A percentile compares a stretch with the other conserved stretches of the same genome.
These are phyloP conservation scores for Podargus strigoides DNA, from an alignment of 2,797 vertebrate genomes.

Conservation along the genomic window DNA sequence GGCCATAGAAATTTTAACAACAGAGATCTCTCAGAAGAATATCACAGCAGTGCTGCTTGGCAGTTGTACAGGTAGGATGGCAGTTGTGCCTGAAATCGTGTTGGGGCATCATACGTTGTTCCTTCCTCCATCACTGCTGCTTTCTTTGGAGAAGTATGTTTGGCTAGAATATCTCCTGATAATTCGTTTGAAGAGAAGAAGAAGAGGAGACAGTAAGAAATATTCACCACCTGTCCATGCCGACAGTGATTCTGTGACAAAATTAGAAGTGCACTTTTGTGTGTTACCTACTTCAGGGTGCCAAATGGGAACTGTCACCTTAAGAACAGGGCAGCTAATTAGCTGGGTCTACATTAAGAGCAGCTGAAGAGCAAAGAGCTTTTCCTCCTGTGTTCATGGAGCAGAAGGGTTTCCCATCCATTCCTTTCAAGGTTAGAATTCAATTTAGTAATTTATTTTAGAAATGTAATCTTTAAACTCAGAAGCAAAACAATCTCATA, in stretches of 20 bases:
- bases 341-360: neutral
- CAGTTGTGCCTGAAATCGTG: neutral
- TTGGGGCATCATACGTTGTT: neutral
- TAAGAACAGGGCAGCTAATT: neutral
- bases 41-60: neutral
- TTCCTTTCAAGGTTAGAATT: neutral
- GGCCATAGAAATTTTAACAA: neutral
- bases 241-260: neutral
- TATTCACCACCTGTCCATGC: neutral
- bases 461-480: neutral
- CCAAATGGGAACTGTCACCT: neutral
- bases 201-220: neutral
- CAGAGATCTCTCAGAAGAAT: neutral
- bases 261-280: neutral
- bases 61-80: neutral
- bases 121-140: neutral
- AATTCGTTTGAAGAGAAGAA: neutral
- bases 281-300: neutral
- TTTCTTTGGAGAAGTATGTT: neutral
- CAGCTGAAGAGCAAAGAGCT: neutral
- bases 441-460: neutral
- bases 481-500: neutral
- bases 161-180: neutral
- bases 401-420: neutral
- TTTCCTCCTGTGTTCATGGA: neutral